These are phyloP conservation scores for Hirudinaria manillensis DNA, from an alignment of 2,888 invertebrate genomes.

Conservation along the genomic window DNA sequence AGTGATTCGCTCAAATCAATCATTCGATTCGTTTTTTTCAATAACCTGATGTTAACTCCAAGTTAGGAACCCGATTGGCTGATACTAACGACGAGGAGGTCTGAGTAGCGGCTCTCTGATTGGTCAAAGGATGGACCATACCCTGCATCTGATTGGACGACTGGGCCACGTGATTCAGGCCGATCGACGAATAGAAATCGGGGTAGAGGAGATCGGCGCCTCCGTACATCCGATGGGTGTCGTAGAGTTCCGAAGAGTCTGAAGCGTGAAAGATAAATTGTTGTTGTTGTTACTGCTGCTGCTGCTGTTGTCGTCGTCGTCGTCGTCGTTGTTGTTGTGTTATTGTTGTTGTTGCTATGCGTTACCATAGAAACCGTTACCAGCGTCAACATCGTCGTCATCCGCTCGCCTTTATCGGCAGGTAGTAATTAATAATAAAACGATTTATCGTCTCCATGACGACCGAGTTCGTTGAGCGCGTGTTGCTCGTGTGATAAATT, in stretches of 20 bases:
- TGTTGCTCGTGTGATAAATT: slow-evolving; percentile 11
- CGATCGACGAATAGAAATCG: slow-evolving; percentile 12
- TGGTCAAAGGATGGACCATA: slow-evolving; percentile 6
- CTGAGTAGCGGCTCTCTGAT: not conserved
- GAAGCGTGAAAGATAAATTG: not conserved
- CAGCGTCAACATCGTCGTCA: not conserved
- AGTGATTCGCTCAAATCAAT: too few relatives aligned
- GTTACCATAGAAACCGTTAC: not conserved
- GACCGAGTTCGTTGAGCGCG: slow-evolving; percentile 4
- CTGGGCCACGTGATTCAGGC: slow-evolving; percentile 1
- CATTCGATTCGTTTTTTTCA: not conserved
- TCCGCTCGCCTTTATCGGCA: slow-evolving; percentile 5
- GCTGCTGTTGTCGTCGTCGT: not conserved
- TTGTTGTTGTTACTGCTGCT: not conserved
- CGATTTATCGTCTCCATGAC: slow-evolving; percentile 6
- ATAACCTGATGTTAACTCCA: not conserved
- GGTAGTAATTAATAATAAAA: slow-evolving; percentile 16
- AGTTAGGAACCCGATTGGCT: slow-evolving; percentile 8
- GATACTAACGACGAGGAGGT: not conserved
- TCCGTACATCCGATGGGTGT: not conserved
- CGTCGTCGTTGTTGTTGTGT: too few relatives aligned
- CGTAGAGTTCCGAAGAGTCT: not conserved
- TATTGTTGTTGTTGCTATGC: not conserved
- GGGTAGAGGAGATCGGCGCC: not conserved
- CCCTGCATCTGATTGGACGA: slow-evolving; percentile 2